Base-by-base conservation (phyloP, 1,140 invertebrate species). In the Neuroterus valhalla region DNA sequence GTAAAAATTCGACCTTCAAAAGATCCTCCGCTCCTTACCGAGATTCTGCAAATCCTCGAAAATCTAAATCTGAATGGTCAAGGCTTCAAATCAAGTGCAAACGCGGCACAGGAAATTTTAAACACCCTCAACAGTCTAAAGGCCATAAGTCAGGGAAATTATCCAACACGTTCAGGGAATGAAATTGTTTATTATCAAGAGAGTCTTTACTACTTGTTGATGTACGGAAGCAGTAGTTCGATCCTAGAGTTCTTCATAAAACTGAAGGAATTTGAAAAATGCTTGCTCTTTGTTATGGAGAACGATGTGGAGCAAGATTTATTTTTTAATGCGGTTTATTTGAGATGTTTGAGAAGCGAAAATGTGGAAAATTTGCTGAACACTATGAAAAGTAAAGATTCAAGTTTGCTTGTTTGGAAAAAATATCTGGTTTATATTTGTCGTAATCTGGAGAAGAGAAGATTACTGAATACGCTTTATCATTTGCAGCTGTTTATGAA, bases 201-300 rank as follows among this genome's bases (percentile, higher is more conserved):
- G 84, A 94, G 93, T 78, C 81, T 94, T 0, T 94, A 94, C 84
- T 96, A 96, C 87, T 86, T 96, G 5, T 89, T 90, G 0, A 93
- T 91, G 68, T 96, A 95, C 83, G 95, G 94, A 4, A 94, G 92
- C 21, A 92, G 92, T 75, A 88, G 90, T 2, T 92, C 93, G 4
- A 92, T 94, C n/a, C 89, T 95, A 21, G 91, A 92, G 55, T 96
- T 95, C 81, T 93, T 94, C 70, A 89, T 95, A 71, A 92, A 92
- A 71, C 92, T 94, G 19, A 90, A 92, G 21, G 91, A 93, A 71
- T 85, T 93, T 31, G 82, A 87, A 0, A 91, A 93, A 21, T 93
- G 93, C 2, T 84, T 95, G 0, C 85, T 88, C 5, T 94, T 94
- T 75, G 92, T 93, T 52, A 86, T 92, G 21, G 91, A 93, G n/a